phyloP scores from a whole-genome alignment of 2,888 invertebrate species.

The Drosophila paranaensis region DNA sequence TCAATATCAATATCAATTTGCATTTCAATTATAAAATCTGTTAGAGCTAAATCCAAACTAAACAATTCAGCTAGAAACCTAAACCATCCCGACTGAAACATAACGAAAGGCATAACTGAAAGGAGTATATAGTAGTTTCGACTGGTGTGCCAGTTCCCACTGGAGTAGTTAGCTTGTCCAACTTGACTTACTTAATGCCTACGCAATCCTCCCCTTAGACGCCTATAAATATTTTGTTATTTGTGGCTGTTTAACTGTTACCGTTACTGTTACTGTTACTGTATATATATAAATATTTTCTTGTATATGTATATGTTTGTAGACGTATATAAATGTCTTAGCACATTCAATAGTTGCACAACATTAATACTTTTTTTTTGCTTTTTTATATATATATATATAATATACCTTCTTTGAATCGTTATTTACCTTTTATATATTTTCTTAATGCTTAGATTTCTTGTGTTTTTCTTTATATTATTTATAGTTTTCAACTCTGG shows the following conservation, averaged over 20 bases:
- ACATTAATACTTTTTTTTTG: slow-evolving; percentile 73
- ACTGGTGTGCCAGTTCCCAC: slow-evolving; percentile 7
- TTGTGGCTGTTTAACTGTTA: slow-evolving; percentile 22
- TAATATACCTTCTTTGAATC: slow-evolving; percentile 35
- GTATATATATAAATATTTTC: slow-evolving; percentile 66
- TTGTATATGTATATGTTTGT: slow-evolving; percentile 76
- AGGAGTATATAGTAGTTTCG: not conserved
- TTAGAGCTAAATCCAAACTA: slow-evolving; percentile 19
- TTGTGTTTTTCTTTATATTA: slow-evolving; percentile 47
- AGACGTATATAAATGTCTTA: slow-evolving; percentile 79
- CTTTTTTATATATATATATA: slow-evolving; percentile 45
- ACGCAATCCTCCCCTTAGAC: slow-evolving; percentile 32
- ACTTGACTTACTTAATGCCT: slow-evolving; percentile 1
- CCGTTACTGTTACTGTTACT: slow-evolving; percentile 13
- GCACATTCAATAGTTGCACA: slow-evolving; percentile 80
- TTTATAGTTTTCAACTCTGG: slow-evolving; percentile 59
- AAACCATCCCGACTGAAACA: slow-evolving; percentile 10
- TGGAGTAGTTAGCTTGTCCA: slow-evolving; percentile 13
- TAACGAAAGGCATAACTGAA: slow-evolving; percentile 2
- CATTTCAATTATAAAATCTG: slow-evolving; percentile 15
- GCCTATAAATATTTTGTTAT: slow-evolving; percentile 42
- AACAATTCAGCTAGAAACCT: slow-evolving; percentile 45
- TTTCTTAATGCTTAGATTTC: slow-evolving; percentile 46
- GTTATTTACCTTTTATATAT: slow-evolving; percentile 50
- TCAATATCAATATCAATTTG: not conserved